phyloP scores from a whole-genome alignment of 2,113 vertebrate genomes.

The Martes martes region DNA sequence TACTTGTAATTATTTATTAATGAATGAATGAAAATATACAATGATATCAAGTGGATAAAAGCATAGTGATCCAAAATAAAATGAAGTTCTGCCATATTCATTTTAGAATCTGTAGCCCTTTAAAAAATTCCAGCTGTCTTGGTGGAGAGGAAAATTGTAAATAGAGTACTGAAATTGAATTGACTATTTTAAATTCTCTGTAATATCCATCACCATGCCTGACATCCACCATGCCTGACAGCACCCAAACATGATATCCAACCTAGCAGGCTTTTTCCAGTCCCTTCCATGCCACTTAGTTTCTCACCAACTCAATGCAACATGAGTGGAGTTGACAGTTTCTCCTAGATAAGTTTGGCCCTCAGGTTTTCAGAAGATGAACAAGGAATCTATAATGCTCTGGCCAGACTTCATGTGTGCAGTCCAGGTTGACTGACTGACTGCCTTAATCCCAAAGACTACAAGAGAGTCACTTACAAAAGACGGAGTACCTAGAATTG shows the following conservation, averaged over 20 bases:
- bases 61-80: not conserved
- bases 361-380: not conserved
- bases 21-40: conserved; percentile 54
- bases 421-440: not conserved
- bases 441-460: not conserved
- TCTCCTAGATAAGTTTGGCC: not conserved
- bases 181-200: conserved; percentile 23
- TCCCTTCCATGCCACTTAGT: not conserved
- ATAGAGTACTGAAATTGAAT: not conserved
- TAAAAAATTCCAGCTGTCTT: not conserved
- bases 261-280: conserved; percentile 21
- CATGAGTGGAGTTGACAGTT: not conserved
- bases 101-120: conserved; percentile 11
- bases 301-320: not conserved
- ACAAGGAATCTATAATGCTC: not conserved
- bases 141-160: not conserved
- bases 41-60: conserved; percentile 9
- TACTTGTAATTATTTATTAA: conserved; percentile 29
- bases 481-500: not conserved
- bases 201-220: not conserved
- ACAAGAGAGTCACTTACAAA: not conserved
- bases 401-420: not conserved
- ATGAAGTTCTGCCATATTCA: not conserved
- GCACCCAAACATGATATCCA: not conserved
- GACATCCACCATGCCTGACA: not conserved